Evolutionary conservation across 2,113 vertebrate species (phyloP).

Genomic region (Mixornis gularis): DNA sequence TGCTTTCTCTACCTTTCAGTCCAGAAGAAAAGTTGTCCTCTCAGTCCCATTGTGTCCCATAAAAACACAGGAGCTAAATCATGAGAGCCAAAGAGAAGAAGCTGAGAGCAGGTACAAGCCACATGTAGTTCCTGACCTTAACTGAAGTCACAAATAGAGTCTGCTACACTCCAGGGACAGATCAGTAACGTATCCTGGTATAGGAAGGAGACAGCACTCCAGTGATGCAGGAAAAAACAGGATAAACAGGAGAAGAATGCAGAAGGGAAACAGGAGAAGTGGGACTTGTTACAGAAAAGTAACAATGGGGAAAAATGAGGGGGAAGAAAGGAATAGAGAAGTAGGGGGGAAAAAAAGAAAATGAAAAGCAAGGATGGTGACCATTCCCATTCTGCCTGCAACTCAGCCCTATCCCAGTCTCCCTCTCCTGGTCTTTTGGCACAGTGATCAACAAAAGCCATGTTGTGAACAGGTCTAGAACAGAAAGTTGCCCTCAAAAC

Average conservation of each 20-base stretch:
- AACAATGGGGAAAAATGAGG: fast-evolving
- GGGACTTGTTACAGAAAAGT: background rate
- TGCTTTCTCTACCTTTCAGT: background rate
- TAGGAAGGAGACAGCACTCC: background rate
- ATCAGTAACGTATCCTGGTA: background rate
- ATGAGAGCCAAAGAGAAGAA: background rate
- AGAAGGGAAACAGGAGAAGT: background rate
- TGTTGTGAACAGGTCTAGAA: background rate
- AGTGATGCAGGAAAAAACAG: background rate
- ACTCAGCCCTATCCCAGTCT: background rate
- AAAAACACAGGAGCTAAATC: background rate
- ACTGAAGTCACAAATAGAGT: background rate
- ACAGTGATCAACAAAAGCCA: fast-evolving
- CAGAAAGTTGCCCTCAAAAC: background rate
- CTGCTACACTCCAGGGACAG: background rate
- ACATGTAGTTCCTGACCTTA: background rate
- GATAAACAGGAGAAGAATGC: background rate
- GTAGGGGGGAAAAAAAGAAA: background rate
- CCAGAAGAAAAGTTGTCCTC: background rate
- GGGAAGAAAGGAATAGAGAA: background rate
- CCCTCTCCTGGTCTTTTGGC: background rate
- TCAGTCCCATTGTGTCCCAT: background rate
- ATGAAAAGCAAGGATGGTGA: background rate
- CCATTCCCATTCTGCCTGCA: background rate
- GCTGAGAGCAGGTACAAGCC: background rate